A percentile compares a stretch with the other conserved stretches of the same genome.
Evolutionary conservation across 2,797 vertebrate species (phyloP).

Genomic region (Trichosurus vulpecula): DNA sequence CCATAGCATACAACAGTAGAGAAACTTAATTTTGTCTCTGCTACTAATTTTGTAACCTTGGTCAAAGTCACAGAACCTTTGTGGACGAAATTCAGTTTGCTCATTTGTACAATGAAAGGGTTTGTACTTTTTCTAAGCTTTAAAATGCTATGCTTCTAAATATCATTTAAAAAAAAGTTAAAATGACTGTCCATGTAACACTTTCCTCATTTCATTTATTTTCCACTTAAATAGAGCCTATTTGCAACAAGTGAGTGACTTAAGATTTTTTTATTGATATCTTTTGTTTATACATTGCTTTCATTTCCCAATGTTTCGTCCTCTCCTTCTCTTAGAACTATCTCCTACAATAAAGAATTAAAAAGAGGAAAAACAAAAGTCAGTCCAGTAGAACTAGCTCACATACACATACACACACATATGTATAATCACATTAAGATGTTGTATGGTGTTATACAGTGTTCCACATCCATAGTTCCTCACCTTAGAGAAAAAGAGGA

Average conservation of each 20-base stretch:
- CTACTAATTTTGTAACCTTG: neutral
- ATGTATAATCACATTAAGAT: neutral
- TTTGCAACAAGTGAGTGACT: neutral
- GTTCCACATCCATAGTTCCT: neutral
- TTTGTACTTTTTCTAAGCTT: neutral
- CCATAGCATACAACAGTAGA: neutral
- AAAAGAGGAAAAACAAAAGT: neutral
- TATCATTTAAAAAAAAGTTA: neutral
- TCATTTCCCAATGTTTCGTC: neutral
- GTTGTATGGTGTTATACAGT: neutral
- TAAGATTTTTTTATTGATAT: neutral
- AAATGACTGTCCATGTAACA: neutral
- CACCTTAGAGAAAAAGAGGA: neutral
- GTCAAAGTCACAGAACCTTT: neutral
- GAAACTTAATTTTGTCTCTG: neutral
- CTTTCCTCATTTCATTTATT: neutral
- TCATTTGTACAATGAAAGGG: neutral
- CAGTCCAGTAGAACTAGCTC: neutral
- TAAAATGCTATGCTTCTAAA: neutral
- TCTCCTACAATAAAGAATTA: neutral
- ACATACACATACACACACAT: accelerated
- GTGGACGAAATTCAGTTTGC: neutral
- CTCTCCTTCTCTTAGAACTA: neutral
- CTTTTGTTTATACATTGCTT: neutral
- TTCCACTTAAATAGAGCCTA: neutral